Evolutionary conservation across 1,140 invertebrate species (phyloP).

Genomic region (Pogonomyrmex barbatus): DNA sequence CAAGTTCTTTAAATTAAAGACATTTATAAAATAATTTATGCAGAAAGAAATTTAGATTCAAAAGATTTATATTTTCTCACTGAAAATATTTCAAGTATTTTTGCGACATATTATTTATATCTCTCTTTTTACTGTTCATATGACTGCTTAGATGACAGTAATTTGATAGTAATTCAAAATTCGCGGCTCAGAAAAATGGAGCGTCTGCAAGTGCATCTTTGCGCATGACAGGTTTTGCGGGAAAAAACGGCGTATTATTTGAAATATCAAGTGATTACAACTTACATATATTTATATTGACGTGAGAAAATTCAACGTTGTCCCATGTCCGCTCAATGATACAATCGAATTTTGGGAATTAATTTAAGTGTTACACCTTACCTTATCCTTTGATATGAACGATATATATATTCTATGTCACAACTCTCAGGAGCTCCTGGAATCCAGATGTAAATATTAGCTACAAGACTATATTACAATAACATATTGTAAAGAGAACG

Average conservation of each 20-base stretch:
- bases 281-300: slow-evolving; percentile 9
- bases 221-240: slow-evolving; percentile 14
- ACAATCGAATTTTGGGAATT: slow-evolving; percentile 47
- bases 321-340: slow-evolving; percentile 39
- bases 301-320: background rate
- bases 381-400: background rate
- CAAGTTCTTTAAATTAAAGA: slow-evolving; percentile 22
- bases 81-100: slow-evolving; percentile 39
- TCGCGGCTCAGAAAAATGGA: background rate
- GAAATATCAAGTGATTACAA: background rate
- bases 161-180: slow-evolving; percentile 34
- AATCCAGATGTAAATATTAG: slow-evolving; percentile 66
- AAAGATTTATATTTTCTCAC: background rate
- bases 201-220: background rate
- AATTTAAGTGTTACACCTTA: slow-evolving; percentile 10
- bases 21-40: slow-evolving; percentile 11
- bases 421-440: slow-evolving; percentile 45
- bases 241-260: slow-evolving; percentile 12
- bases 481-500: slow-evolving; percentile 62
- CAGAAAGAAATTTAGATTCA: background rate
- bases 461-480: slow-evolving; percentile 3
- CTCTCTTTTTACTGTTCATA: background rate
- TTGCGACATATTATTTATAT: slow-evolving; percentile 20
- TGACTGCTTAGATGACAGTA: background rate
- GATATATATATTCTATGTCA: slow-evolving; percentile 20